Percentiles rank a stretch among this genome's conserved stretches.
Conservation (phyloP, 2,888 invertebrate genomes). For the Myopa tessellatipennis region DNA sequence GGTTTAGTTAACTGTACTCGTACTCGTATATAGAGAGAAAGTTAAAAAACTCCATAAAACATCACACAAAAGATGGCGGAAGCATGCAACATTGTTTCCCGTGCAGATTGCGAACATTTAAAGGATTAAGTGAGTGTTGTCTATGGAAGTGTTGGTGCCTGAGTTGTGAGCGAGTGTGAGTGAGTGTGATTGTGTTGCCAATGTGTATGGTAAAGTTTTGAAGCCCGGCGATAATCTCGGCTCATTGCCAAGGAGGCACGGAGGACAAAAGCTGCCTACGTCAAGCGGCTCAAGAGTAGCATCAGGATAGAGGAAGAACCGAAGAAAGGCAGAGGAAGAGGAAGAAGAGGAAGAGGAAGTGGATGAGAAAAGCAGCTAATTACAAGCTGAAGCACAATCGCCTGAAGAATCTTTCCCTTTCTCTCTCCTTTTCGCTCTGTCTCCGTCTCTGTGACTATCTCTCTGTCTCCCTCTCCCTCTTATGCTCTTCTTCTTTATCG, state of each 20-base stretch:
- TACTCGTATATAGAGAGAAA: not conserved
- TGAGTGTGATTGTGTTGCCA: not conserved
- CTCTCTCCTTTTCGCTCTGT: not conserved
- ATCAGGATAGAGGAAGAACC: not conserved
- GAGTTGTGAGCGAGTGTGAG: not conserved
- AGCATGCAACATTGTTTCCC: constrained; percentile 18
- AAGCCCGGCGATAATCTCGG: constrained; percentile 10
- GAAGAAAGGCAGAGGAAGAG: not conserved
- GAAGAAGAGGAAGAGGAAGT: not conserved
- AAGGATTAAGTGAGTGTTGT: constrained; percentile 20
- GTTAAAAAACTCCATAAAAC: not conserved
- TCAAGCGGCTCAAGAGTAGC: constrained; percentile 10
- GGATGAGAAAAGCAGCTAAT: constrained; percentile 10
- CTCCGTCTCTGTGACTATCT: no score
- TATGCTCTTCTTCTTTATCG: not conserved
- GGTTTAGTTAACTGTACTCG: no score
- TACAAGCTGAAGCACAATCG: constrained; percentile 11
- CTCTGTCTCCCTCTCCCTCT: no score
- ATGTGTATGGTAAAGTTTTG: not conserved
- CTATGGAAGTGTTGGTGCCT: constrained; percentile 2
- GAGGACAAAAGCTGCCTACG: not conserved
- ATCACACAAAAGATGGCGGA: constrained; percentile 3
- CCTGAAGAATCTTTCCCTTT: constrained; percentile 3
- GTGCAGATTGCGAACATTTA: constrained; percentile 26
- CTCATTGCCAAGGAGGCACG: constrained; percentile 16